A percentile compares a stretch with the other conserved stretches of the same genome.
phyloP scores from a whole-genome alignment of 2,113 vertebrate genomes.

The Gnathonemus echidnorhynchus region DNA sequence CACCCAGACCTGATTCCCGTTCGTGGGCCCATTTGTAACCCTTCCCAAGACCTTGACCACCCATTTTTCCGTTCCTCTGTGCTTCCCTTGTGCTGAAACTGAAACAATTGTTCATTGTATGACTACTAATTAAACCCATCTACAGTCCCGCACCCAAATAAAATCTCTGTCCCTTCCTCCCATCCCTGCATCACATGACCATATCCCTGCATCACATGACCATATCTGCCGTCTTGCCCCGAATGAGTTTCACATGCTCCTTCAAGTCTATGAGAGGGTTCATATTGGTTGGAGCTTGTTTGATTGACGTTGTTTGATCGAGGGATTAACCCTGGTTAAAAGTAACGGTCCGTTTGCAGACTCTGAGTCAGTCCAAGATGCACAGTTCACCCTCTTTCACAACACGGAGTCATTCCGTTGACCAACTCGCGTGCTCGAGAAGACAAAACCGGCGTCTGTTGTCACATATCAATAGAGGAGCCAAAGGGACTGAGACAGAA shows the following conservation, averaged over 20 bases:
- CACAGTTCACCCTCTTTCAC: not conserved
- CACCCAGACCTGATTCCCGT: not conserved
- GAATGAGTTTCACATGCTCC: not conserved
- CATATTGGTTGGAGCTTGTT: not conserved
- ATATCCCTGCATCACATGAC: not conserved
- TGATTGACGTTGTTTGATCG: not conserved
- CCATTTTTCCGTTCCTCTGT: not conserved
- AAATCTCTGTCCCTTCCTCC: not conserved
- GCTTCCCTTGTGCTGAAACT: not conserved
- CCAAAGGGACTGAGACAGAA: not conserved
- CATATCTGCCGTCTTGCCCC: not conserved
- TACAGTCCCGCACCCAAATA: not conserved
- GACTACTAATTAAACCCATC: not conserved
- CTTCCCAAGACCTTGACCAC: not conserved
- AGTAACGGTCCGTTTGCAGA: not conserved
- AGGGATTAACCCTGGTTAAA: not conserved
- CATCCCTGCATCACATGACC: not conserved
- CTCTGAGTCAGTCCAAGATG: not conserved
- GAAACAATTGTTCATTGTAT: not conserved
- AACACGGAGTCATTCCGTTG: not conserved
- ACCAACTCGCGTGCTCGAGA: not conserved
- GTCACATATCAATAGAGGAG: not conserved
- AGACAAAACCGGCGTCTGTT: not conserved
- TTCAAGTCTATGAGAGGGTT: not conserved
- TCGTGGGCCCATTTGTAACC: not conserved